Percentiles rank a stretch among this genome's conserved stretches.
These are phyloP conservation scores for Lordiphosa stackelbergi DNA, from an alignment of 1,140 invertebrate species.

Conservation along the genomic window DNA sequence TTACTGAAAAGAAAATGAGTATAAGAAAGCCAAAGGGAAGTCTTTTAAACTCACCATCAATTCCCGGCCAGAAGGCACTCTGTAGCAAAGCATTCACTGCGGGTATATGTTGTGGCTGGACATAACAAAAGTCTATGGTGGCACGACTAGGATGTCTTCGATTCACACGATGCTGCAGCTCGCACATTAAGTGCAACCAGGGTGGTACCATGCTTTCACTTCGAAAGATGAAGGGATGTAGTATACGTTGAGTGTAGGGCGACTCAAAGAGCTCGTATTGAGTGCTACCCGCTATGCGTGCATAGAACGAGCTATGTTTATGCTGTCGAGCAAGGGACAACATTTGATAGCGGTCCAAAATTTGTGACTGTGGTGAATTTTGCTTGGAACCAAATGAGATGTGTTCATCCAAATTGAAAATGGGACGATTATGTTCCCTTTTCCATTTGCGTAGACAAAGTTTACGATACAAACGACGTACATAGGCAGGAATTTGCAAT, in stretches of 20 bases:
- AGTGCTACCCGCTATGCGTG: slow-evolving; percentile 48
- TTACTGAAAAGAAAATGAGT: slow-evolving; percentile 81
- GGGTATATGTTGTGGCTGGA: slow-evolving; percentile 91
- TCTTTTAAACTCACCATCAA: slow-evolving; percentile 84
- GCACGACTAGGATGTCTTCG: slow-evolving; percentile 73
- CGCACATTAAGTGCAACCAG: slow-evolving; percentile 74
- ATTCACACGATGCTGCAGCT: slow-evolving; percentile 59
- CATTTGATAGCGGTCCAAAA: slow-evolving; percentile 78
- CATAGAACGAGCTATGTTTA: slow-evolving; percentile 51
- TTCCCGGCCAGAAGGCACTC: slow-evolving; percentile 93
- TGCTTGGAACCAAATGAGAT: too few species aligned
- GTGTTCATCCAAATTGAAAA: slow-evolving; percentile 80
- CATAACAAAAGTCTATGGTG: slow-evolving; percentile 90
- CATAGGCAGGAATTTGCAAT: slow-evolving; percentile 65
- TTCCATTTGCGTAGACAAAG: slow-evolving; percentile 81
- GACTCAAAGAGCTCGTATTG: slow-evolving; percentile 72
- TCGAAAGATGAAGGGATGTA: slow-evolving; percentile 74
- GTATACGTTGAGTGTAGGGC: slow-evolving; percentile 63
- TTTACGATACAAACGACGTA: slow-evolving; percentile 80
- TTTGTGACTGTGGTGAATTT: slow-evolving; percentile 29
- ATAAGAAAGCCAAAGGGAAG: not conserved
- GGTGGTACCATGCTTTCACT: slow-evolving; percentile 54
- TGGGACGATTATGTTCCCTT: slow-evolving; percentile 79
- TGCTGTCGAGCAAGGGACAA: slow-evolving; percentile 41
- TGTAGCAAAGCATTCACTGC: slow-evolving; percentile 89